Base-by-base conservation (phyloP, 2,888 invertebrate species). In the Aporophyla lueneburgensis region DNA sequence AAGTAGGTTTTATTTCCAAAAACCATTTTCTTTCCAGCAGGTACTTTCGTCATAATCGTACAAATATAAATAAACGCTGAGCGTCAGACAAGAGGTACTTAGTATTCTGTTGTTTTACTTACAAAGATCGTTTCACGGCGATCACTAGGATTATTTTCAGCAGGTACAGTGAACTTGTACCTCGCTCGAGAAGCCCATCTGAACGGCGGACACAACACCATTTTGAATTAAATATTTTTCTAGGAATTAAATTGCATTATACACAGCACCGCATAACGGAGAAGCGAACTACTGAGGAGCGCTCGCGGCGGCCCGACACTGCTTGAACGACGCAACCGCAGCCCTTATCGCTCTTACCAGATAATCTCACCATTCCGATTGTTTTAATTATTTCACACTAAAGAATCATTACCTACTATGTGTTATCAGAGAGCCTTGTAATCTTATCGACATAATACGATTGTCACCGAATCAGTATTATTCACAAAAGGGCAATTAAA, bases 301-400 rank as follows among this genome's bases (percentile, higher is more conserved):
- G 97, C 96, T 75, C 96, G 94, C 86, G 97, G 95, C 90, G 89
- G 89, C 85, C 84, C 80, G 87, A 87, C 87, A 95, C 95, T 95
- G 94, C 90, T 88, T 91, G 87, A 88, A 88, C 92, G 90, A 87
- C 93, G 92, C 93, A 89, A 91, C 86, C 88, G 90, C 92, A 91
- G 90, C 90, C 91, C 93, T 96, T 96, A 96, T 96, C 96, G 92
- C 92, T 85, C 86, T 85, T 83, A 80, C 88, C 89, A 94, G 95
- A 96, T 96, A 92, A 96, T 96, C 96, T 95, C 91, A 90, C 92
- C 90, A 93, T 94, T 92, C 92, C 94, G 93, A 96, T 96, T 96
- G 95, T 96, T 96, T 96, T 96, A 96, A 96, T 96, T 96, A 96
- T 95, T 96, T 92, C 92, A 92, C 91, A 92, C 92, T 93, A 93